phyloP scores from a whole-genome alignment of 2,113 vertebrate genomes.

The Pterocles burchelli region DNA sequence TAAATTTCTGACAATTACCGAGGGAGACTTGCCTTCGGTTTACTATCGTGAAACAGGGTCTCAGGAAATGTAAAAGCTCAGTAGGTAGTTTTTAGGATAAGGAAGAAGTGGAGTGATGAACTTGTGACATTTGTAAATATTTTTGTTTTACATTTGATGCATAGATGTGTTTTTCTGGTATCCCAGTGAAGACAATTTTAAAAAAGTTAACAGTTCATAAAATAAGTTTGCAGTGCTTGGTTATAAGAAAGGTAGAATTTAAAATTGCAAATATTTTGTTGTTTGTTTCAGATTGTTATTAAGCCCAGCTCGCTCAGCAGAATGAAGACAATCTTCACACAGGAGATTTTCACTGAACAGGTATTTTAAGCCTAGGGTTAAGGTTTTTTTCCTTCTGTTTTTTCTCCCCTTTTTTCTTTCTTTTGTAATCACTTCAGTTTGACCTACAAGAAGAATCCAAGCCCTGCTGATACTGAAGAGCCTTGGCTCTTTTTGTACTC shows the following conservation, averaged over 20 bases:
- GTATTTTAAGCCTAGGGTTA: constrained; percentile 62
- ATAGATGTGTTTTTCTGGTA: background rate
- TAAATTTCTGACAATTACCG: background rate
- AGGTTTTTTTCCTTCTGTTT: no score
- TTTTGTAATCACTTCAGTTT: background rate
- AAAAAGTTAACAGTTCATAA: background rate
- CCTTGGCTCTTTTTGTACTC: background rate
- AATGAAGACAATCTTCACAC: constrained; percentile 99
- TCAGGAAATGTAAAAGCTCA: background rate
- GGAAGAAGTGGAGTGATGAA: background rate
- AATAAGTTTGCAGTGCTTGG: background rate
- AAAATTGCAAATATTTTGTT: background rate
- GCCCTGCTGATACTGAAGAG: background rate
- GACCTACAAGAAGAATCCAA: background rate
- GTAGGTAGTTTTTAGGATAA: background rate
- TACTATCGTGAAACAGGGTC: accelerated
- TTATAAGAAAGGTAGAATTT: background rate
- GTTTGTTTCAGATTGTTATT: constrained; percentile 89
- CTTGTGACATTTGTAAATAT: background rate
- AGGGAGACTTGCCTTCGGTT: background rate
- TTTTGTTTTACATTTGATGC: background rate
- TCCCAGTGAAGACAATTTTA: background rate
- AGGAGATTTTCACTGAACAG: constrained; percentile 99
- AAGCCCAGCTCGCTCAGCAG: constrained; percentile 97
- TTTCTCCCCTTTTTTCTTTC: background rate